These are phyloP conservation scores for Flexamia atlantica DNA, from an alignment of 2,888 invertebrate genomes.

Conservation along the genomic window DNA sequence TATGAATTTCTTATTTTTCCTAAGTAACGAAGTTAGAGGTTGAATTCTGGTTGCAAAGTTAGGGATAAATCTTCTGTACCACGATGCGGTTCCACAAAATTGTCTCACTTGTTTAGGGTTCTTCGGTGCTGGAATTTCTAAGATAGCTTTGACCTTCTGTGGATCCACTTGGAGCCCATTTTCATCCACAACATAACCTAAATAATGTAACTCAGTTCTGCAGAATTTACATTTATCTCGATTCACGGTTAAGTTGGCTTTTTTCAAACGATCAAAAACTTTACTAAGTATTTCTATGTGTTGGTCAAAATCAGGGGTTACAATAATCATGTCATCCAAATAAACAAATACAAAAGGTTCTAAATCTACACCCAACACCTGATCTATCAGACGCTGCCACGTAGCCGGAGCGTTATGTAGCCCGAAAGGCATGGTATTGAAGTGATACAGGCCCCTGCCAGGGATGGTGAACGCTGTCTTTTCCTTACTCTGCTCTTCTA, in stretches of 20 bases:
- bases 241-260: constrained; percentile 27
- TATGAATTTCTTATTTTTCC: constrained; percentile 1
- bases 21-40: constrained; percentile 23
- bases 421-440: too few species aligned
- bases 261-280: constrained; percentile 11
- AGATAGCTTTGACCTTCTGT: constrained; percentile 22
- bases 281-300: constrained; percentile 8
- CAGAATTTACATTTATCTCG: constrained; percentile 27
- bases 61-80: constrained; percentile 56
- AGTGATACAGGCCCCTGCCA: too few species aligned
- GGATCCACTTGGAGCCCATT: constrained; percentile 32
- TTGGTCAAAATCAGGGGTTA: neutral
- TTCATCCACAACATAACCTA: constrained; percentile 2
- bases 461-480: too few species aligned
- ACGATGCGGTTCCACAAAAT: constrained; percentile 16
- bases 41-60: constrained; percentile 9
- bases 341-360: constrained; percentile 22
- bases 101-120: constrained; percentile 43
- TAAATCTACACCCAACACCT: constrained; percentile 46
- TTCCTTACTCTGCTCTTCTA: too few species aligned
- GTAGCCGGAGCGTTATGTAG: too few species aligned
- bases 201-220: constrained; percentile 28
- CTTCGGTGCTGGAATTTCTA: constrained; percentile 3
- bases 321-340: constrained; percentile 53
- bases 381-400: too few species aligned